Evolutionary conservation across 53 echinoderm and acorn worm species (phyloP), one percentile per base, ranked within the genome.

Genomic region (Stichopus horrens): DNA sequence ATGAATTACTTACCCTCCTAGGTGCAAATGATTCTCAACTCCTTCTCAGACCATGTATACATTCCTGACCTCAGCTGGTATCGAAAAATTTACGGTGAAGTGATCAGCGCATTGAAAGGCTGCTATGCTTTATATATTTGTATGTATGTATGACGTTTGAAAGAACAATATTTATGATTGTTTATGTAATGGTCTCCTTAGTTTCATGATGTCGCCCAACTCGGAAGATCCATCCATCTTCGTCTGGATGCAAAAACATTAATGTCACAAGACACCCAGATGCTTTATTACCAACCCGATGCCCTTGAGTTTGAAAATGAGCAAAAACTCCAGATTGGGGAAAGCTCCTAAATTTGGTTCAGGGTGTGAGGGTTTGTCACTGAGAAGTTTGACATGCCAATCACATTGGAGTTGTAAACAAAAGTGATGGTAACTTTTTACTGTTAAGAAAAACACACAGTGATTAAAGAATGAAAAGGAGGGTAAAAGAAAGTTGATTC

Each of bases 101-200:
- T 80, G 55, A 21, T 56, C 19, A 21, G 23, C 56, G 7, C 57
- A 55, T 56, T 57, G 55, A 57, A 19, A 80, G 55, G 55, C 56
- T 56, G 16, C 52, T 23, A 9, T 76, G 53, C 55, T 55, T 55
- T 54, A 78, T 53, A 16, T 78, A 53, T 54, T 16, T 80, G 75
- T 20, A 23, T 54, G 55, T 55, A 53, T 80, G 55, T 80, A 80
- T 80, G 80, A 80, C 80, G 57, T 80, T 80, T 80, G 80, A 80
- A 80, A 80, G 80, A 80, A 55, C 56, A 80, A 80, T 80, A 80
- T 80, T 55, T 80, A 80, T 80, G 80, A 80, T 56, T 80, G 80
- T 80, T 80, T 80, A 80, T 80, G 80, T 80, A 80, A 80, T 80
- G 80, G 80, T 80, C 80, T 80, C 80, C 71, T 10, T 19, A 80